phyloP scores from a whole-genome alignment of 2,888 invertebrate genomes.

The Saturnia pavonia region DNA sequence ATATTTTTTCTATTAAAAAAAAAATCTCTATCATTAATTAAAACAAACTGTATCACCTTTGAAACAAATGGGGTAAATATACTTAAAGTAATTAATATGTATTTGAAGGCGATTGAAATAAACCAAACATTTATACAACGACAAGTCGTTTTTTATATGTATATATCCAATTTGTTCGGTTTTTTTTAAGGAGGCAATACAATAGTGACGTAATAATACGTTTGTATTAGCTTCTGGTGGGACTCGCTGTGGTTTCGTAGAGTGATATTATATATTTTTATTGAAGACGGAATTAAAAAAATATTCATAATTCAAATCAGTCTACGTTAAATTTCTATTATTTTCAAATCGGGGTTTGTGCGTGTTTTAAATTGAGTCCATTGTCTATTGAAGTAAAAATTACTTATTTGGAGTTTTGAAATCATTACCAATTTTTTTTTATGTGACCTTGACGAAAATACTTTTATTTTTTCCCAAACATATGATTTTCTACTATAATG shows the following conservation, averaged over 20 bases:
- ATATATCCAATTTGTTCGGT: conserved; percentile 6
- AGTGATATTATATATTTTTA: background rate
- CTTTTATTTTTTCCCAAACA: background rate
- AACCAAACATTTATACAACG: background rate
- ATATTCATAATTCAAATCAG: background rate
- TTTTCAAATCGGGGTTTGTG: background rate
- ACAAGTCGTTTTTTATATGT: background rate
- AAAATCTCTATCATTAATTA: too few relatives aligned
- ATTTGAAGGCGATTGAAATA: background rate
- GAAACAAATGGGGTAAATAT: too few relatives aligned
- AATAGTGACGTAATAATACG: background rate
- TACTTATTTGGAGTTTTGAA: background rate
- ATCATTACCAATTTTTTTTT: background rate
- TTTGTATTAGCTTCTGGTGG: background rate
- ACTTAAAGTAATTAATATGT: background rate
- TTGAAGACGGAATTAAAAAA: background rate
- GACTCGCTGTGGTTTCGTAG: conserved; percentile 4
- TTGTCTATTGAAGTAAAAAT: background rate
- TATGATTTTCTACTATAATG: background rate
- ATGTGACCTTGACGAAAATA: background rate
- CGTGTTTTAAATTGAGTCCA: background rate
- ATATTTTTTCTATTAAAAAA: too few relatives aligned
- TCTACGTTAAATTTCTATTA: background rate
- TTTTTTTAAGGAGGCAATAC: background rate
- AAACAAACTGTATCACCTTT: too few relatives aligned